Evolutionary conservation across 2,797 vertebrate species (phyloP).

Genomic region (Paedocypris micromegethes): DNA sequence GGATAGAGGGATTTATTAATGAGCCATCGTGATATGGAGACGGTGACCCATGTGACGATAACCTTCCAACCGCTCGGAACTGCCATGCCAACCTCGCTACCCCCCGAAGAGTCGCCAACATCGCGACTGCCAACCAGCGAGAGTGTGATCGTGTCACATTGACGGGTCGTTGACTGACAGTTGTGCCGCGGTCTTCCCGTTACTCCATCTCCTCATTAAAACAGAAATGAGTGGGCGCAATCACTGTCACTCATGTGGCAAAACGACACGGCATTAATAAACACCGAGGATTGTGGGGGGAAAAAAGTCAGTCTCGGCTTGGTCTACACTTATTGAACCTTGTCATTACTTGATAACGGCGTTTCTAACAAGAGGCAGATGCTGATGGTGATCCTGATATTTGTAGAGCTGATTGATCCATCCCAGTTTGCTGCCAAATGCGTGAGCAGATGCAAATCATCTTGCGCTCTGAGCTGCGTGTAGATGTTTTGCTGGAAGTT

Average conservation of each 20-base stretch:
- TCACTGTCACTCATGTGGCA: conserved; percentile 52
- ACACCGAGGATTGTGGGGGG: conserved; percentile 22
- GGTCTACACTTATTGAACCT: conserved; percentile 12
- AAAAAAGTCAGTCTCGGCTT: neutral
- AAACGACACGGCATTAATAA: conserved; percentile 40
- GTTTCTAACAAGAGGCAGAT: neutral
- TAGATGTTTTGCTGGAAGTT: conserved; percentile 61
- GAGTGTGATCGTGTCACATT: conserved; percentile 33
- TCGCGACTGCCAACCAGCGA: conserved; percentile 27
- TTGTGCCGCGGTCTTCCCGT: conserved; percentile 43
- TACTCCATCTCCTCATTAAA: conserved; percentile 56
- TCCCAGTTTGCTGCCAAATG: conserved; percentile 9
- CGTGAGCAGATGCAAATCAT: conserved; percentile 69
- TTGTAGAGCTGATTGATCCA: conserved; percentile 22
- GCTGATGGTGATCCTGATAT: conserved; percentile 2
- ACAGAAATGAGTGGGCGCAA: conserved; percentile 56
- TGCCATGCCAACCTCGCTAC: conserved; percentile 27
- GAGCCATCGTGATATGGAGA: conserved; percentile 25
- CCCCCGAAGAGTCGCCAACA: neutral
- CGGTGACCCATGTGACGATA: conserved; percentile 28
- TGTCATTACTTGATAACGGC: neutral
- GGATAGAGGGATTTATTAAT: conserved; percentile 41
- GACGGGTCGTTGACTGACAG: conserved; percentile 49
- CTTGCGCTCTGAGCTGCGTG: conserved; percentile 62
- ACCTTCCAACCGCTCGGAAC: conserved; percentile 24